Conservation (phyloP, 1,140 invertebrate species). For the Drosophila cardini region DNA sequence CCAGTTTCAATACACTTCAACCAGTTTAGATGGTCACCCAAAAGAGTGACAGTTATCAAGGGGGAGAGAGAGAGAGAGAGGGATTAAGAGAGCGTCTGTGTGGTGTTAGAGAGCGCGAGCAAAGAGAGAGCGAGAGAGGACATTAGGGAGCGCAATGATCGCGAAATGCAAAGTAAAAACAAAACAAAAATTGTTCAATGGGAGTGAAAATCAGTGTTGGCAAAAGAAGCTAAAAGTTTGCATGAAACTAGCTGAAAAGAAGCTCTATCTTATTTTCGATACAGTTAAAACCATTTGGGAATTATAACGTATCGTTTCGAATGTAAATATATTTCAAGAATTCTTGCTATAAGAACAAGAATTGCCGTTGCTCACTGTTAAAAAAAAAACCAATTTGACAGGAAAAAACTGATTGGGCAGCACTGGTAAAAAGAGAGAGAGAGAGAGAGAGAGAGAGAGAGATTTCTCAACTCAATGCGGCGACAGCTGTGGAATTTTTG, state of each 20-base stretch:
- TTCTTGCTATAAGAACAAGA: too few species aligned
- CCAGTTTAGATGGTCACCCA: constrained; percentile 54
- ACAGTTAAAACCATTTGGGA: too few species aligned
- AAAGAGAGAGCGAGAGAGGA: constrained; percentile 8
- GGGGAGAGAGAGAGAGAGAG: neutral
- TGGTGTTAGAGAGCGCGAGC: constrained; percentile 13
- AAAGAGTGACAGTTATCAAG: neutral
- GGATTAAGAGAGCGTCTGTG: constrained; percentile 8
- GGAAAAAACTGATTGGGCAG: too few species aligned
- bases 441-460: neutral
- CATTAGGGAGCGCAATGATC: constrained; percentile 9
- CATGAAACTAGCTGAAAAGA: too few species aligned
- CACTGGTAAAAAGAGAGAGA: neutral
- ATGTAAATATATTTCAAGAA: too few species aligned
- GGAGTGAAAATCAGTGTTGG: neutral
- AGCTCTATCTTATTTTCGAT: too few species aligned
- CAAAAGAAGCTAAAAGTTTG: too few species aligned
- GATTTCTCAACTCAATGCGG: constrained; percentile 26
- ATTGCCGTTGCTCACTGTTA: too few species aligned
- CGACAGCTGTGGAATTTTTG: constrained; percentile 58
- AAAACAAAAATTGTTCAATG: constrained; percentile 39
- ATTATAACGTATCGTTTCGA: too few species aligned
- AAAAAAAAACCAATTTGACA: too few species aligned
- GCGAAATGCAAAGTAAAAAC: constrained; percentile 67
- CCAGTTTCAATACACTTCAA: constrained; percentile 58